Percentiles rank a stretch among this genome's conserved stretches.
phyloP scores from a whole-genome alignment of 2,797 vertebrate genomes.

The Amblyraja radiata region DNA sequence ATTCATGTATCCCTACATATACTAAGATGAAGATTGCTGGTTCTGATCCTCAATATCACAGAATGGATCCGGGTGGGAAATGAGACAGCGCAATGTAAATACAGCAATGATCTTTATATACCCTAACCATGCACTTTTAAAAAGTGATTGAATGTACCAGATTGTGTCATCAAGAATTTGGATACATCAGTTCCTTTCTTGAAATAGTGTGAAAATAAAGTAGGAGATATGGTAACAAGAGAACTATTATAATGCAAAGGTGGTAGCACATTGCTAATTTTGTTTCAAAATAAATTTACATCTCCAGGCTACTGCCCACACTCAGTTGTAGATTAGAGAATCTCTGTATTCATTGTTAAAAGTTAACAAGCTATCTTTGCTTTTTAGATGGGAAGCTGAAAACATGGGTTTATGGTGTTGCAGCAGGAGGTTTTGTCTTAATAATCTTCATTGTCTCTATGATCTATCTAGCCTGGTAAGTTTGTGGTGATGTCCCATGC shows the following conservation, averaged over 20 bases:
- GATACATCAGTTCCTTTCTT: neutral
- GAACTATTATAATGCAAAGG: neutral
- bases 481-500: conserved; percentile 44
- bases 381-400: conserved; percentile 94
- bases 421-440: conserved; percentile 89
- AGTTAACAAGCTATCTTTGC: conserved; percentile 46
- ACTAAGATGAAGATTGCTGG: neutral
- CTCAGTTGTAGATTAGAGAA: neutral
- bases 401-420: conserved; percentile 98
- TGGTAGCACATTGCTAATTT: neutral
- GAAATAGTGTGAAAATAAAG: neutral
- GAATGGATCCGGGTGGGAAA: neutral
- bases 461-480: conserved; percentile 99
- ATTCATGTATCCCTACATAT: neutral
- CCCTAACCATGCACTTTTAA: neutral
- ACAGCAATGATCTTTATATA: neutral
- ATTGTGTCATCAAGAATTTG: neutral
- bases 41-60: neutral
- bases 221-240: neutral
- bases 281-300: neutral
- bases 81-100: neutral
- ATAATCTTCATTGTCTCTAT: conserved; percentile 97
- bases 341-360: neutral
- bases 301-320: neutral
- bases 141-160: neutral